phyloP scores from a whole-genome alignment of 2,888 invertebrate genomes.

The Thymelicus sylvestris region DNA sequence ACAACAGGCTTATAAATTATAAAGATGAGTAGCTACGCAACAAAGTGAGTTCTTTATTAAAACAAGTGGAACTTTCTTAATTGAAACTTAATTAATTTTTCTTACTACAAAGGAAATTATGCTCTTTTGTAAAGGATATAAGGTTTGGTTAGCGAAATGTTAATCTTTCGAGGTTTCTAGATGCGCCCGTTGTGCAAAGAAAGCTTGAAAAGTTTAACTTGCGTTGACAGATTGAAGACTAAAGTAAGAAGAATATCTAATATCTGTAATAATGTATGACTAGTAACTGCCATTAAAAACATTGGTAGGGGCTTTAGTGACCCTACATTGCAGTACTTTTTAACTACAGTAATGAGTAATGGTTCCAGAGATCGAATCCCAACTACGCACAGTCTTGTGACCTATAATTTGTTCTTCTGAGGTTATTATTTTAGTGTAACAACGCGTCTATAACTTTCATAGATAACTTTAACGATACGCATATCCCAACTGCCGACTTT shows the following conservation, averaged over 20 bases:
- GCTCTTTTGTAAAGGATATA: conserved; percentile 16
- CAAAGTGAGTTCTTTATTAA: conserved; percentile 31
- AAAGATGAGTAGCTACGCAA: conserved; percentile 21
- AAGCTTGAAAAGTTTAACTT: conserved; percentile 2
- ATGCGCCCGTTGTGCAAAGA: conserved; percentile 21
- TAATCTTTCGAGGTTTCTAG: conserved; percentile 1
- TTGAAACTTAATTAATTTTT: conserved; percentile 33
- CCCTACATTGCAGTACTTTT: no score
- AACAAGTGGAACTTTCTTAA: conserved; percentile 38
- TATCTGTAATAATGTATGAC: no score
- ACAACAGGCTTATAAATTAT: conserved; percentile 22
- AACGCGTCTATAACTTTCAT: no score
- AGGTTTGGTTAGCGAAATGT: background rate
- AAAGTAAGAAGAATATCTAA: background rate
- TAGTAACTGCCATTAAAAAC: no score
- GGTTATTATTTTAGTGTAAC: no score
- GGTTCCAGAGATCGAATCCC: no score
- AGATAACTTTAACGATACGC: no score
- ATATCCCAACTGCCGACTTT: no score
- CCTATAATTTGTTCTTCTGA: no score
- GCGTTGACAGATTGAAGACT: background rate
- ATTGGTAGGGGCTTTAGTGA: no score
- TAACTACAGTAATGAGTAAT: no score
- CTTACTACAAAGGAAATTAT: conserved; percentile 18
- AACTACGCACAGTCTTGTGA: no score